Conservation (phyloP, 2,888 invertebrate genomes). For the Andrena praecox region DNA sequence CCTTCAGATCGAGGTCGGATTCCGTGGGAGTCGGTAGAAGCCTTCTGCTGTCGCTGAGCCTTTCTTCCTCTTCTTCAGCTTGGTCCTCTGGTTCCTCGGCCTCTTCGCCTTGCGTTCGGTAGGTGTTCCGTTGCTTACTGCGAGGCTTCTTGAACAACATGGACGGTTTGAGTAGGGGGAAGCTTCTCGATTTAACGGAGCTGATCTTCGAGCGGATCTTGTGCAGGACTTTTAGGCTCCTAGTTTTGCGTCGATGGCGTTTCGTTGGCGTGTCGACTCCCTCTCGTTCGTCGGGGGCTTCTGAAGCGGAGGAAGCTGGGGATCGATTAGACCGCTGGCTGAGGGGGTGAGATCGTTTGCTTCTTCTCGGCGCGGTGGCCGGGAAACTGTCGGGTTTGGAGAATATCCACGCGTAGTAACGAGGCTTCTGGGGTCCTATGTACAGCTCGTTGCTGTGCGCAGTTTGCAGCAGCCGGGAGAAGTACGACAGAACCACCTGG, state of each 20-base stretch:
- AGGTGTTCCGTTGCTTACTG: neutral
- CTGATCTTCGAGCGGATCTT: constrained; percentile 42
- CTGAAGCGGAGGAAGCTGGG: neutral
- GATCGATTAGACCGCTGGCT: neutral
- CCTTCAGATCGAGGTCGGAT: neutral
- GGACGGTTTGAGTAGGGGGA: constrained; percentile 15
- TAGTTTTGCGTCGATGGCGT: neutral
- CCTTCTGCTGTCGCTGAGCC: neutral
- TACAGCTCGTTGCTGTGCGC: constrained; percentile 59
- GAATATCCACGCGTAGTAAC: constrained; percentile 66
- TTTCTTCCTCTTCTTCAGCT: neutral
- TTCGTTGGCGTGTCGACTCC: neutral
- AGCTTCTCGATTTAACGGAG: constrained; percentile 32
- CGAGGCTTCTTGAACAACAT: neutral
- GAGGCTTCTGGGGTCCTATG: constrained; percentile 39
- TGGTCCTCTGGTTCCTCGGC: neutral
- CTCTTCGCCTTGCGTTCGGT: neutral
- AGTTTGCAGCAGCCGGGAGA: constrained; percentile 71
- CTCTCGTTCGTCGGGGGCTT: neutral
- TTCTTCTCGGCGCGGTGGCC: neutral
- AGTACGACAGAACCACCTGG: constrained; percentile 62
- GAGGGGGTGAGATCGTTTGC: neutral
- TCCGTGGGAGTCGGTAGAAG: constrained; percentile 2
- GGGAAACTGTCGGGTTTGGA: neutral
- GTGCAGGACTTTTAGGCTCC: constrained; percentile 1